phyloP scores from a whole-genome alignment of 1,140 invertebrate genomes.

The Eufriesea mexicana region DNA sequence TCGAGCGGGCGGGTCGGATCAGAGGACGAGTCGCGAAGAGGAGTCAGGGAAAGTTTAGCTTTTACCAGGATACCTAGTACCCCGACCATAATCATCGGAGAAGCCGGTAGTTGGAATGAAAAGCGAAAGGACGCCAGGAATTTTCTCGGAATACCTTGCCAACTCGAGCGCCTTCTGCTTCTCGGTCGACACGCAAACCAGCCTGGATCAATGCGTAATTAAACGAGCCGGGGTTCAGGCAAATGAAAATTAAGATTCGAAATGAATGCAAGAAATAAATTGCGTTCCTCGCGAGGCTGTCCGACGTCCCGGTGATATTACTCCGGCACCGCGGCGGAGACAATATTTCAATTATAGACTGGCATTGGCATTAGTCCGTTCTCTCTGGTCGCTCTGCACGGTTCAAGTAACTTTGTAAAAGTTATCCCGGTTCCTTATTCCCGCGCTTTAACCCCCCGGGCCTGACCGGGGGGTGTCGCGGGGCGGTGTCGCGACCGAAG shows the following conservation, averaged over 20 bases:
- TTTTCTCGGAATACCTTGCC: conserved; percentile 45
- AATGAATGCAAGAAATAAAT: conserved; percentile 70
- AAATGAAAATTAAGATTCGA: conserved; percentile 67
- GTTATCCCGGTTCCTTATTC: conserved; percentile 48
- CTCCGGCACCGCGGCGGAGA: conserved; percentile 33
- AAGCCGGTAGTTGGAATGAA: conserved; percentile 43
- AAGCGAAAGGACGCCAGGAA: conserved; percentile 50
- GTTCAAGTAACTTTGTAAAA: conserved; percentile 58
- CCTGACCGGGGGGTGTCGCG: conserved; percentile 32
- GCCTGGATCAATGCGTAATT: conserved; percentile 65
- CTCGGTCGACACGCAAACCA: background rate
- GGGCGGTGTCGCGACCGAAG: background rate
- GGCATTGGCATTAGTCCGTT: conserved; percentile 49
- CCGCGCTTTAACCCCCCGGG: background rate
- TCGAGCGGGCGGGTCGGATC: background rate
- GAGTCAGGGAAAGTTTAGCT: conserved; percentile 44
- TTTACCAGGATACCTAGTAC: conserved; percentile 25
- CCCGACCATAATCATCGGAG: conserved; percentile 53
- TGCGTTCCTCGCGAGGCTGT: conserved; percentile 28
- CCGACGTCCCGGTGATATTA: conserved; percentile 37
- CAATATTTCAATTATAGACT: conserved; percentile 66
- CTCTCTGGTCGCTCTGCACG: conserved; percentile 19
- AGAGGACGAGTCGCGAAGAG: conserved; percentile 35
- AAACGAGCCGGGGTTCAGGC: conserved; percentile 42
- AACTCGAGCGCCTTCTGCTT: conserved; percentile 28